Conservation (phyloP, 2,113 vertebrate genomes). For the Festucalex cinctus region DNA sequence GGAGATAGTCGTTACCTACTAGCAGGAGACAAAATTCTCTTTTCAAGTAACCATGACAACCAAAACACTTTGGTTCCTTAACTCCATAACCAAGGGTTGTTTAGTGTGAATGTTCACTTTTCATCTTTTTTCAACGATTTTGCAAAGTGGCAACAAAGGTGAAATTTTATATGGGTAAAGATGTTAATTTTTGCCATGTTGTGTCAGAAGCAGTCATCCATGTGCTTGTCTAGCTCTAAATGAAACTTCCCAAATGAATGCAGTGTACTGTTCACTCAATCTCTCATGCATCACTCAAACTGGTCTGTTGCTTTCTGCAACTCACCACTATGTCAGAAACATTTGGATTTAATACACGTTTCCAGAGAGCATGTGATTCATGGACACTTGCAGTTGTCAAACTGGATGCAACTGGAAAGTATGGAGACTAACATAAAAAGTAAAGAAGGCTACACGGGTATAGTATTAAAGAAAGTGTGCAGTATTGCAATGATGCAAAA, state of each 20-base stretch:
- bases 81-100: background rate
- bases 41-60: slow-evolving; percentile 8
- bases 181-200: slow-evolving; percentile 51
- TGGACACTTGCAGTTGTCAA: background rate
- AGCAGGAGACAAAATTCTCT: background rate
- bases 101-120: background rate
- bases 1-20: background rate
- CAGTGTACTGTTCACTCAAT: slow-evolving; percentile 31
- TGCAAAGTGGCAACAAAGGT: slow-evolving; percentile 21
- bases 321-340: slow-evolving; percentile 55
- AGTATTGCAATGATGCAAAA: slow-evolving; percentile 11
- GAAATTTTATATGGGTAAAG: slow-evolving; percentile 32
- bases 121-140: no score
- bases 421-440: slow-evolving; percentile 7
- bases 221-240: slow-evolving; percentile 59
- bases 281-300: slow-evolving; percentile 48
- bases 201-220: slow-evolving; percentile 30
- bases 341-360: slow-evolving; percentile 23
- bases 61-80: background rate
- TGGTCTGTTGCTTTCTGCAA: slow-evolving; percentile 50
- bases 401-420: background rate
- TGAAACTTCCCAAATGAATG: slow-evolving; percentile 60
- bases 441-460: background rate
- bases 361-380: slow-evolving; percentile 24
- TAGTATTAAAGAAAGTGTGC: background rate